Percentiles rank a stretch among this genome's conserved stretches.
Conservation (phyloP, 2,113 vertebrate species). For the Zosterops japonicus region DNA sequence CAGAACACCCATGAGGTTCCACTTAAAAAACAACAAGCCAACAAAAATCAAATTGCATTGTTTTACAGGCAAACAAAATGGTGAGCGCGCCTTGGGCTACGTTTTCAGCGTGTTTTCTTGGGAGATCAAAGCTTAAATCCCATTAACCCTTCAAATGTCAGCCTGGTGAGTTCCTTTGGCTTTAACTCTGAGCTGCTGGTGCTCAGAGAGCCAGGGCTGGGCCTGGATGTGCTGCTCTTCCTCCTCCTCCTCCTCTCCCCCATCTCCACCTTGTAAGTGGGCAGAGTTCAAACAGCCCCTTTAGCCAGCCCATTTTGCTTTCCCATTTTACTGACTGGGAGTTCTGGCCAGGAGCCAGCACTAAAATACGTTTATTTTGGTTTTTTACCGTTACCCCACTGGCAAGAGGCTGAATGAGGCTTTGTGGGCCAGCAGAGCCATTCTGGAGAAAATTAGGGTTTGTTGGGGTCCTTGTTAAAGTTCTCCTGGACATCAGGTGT, state of each 20-base stretch:
- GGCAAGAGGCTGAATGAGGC: background rate
- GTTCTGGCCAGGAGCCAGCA: background rate
- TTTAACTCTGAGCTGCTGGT: background rate
- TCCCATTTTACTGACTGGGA: background rate
- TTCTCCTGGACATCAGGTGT: background rate
- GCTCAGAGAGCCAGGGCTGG: background rate
- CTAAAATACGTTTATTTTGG: background rate
- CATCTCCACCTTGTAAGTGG: slow-evolving; percentile 4
- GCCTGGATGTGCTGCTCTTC: background rate
- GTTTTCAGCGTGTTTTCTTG: slow-evolving; percentile 64
- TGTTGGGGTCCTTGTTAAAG: background rate
- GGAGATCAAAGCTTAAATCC: slow-evolving; percentile 66
- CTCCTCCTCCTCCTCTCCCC: background rate
- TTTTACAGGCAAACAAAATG: slow-evolving; percentile 76
- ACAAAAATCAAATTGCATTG: slow-evolving; percentile 75
- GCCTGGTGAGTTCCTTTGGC: slow-evolving; percentile 11
- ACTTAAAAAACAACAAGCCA: slow-evolving; percentile 75
- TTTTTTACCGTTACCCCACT: accelerated
- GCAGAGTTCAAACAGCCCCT: slow-evolving; percentile 7
- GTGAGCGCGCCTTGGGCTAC: slow-evolving; percentile 70
- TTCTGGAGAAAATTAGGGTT: background rate
- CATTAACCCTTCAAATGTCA: slow-evolving; percentile 38
- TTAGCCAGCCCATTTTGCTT: background rate
- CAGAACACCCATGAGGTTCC: slow-evolving; percentile 75
- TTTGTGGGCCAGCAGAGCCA: background rate